Evolutionary conservation across 2,797 vertebrate genomes (phyloP), one percentile per base, ranked within the genome.

Genomic region (Tympanoctomys barrerae): DNA sequence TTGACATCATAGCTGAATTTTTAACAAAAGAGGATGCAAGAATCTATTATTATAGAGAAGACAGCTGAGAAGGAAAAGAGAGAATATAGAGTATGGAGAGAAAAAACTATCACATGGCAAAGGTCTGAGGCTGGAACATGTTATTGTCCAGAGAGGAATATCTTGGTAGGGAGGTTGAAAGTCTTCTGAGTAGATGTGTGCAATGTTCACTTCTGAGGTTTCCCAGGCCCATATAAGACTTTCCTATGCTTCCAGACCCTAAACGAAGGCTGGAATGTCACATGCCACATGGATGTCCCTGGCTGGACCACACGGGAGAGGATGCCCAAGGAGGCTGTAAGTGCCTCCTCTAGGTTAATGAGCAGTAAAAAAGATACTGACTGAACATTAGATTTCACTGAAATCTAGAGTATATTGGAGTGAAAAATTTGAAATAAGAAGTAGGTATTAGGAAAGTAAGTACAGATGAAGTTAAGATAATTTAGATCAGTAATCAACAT

Each of bases 391-490:
- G n/a, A 89, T 89, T 2, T 13, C 90, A 52, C 22, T 24, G 22
- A 85, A 85, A 88, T 85, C 33, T 36, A 12, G 21, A 49, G 12
- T 62, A 80, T 7, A 54, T 46, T 39, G 16, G 10, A 59, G 7
- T 12, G 93, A 94, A 94, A 91, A 85, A 1, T 3, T n/a, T 87
- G n/a, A 83, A 91, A 66, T 75, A 80, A 81, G 46, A 97, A 96
- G 75, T 24, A 28, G 9, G 24, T 91, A n/a, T 42, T 42, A 39
- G 42, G 57, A 95, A 95, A 86, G 31, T 80, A 64, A 77, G 7
- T 33, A 0, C 13, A 77, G 2, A 39, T 71, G 57, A 75, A 57
- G 13, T 36, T 82, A 78, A 78, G 36, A 64, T 19, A 62, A 68
- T 87, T 84, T 94, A 81, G 7, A 26, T 79, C 10, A 68, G 73